These are phyloP conservation scores for Acanthurus lineatus DNA, from an alignment of 2,797 vertebrate genomes.

Conservation along the genomic window DNA sequence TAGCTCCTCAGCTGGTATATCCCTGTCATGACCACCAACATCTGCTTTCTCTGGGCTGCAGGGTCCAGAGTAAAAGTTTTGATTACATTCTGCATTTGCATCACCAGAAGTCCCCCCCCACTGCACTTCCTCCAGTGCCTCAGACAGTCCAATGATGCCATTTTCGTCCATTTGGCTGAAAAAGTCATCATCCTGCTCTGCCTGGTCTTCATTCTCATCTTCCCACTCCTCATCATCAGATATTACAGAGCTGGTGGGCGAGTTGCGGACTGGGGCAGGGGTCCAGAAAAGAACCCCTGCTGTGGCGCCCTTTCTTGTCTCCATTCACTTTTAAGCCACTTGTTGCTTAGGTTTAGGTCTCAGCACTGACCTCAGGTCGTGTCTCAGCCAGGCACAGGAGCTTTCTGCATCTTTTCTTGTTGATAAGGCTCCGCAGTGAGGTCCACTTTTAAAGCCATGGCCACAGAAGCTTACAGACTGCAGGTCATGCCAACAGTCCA, in stretches of 20 bases:
- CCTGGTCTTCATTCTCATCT: constrained; percentile 43
- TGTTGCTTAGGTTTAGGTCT: not conserved
- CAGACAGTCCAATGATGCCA: constrained; percentile 84
- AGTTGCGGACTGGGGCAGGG: constrained; percentile 61
- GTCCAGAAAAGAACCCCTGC: constrained; percentile 75
- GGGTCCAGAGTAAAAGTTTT: not conserved
- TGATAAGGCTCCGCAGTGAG: constrained; percentile 15
- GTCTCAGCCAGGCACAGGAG: constrained; percentile 50
- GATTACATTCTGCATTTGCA: constrained; percentile 4
- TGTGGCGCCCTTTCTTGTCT: constrained; percentile 56
- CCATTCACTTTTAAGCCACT: constrained; percentile 61
- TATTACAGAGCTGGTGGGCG: constrained; percentile 54
- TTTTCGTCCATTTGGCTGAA: constrained; percentile 82
- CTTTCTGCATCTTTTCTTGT: constrained; percentile 23
- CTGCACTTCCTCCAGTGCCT: constrained; percentile 51
- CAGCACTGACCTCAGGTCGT: constrained; percentile 13
- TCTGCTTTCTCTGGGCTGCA: constrained; percentile 30
- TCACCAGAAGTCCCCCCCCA: constrained; percentile 20
- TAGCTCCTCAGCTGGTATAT: constrained; percentile 43
- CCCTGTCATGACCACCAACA: constrained; percentile 1
- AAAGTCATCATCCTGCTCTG: constrained; percentile 65
- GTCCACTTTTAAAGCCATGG: constrained; percentile 31
- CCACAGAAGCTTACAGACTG: not conserved
- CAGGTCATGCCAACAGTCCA: constrained; percentile 1
- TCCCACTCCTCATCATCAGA: constrained; percentile 68